phyloP scores from a whole-genome alignment of 1,140 invertebrate species.

The Vanessa tameamea region DNA sequence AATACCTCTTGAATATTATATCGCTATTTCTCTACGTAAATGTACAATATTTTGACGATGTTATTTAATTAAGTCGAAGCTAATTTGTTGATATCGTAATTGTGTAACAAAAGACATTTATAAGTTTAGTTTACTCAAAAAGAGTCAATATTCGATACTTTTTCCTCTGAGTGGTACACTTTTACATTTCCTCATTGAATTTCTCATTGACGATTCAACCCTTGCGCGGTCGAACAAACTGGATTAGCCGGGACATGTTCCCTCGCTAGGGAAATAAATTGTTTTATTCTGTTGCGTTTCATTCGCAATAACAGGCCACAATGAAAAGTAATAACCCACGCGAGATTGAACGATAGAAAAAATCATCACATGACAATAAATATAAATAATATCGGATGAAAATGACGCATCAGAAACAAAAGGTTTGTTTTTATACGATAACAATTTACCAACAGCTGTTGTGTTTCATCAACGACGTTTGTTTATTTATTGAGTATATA shows the following conservation, averaged over 20 bases:
- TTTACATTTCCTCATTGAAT: slow-evolving; percentile 63
- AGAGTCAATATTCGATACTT: slow-evolving; percentile 41
- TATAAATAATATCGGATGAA: slow-evolving; percentile 18
- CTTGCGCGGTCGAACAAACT: slow-evolving; percentile 76
- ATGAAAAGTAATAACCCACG: slow-evolving; percentile 64
- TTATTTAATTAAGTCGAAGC: not conserved
- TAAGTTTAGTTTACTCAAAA: slow-evolving; percentile 12
- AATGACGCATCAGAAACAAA: slow-evolving; percentile 13
- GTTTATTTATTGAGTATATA: slow-evolving; percentile 15
- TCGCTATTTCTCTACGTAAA: too few relatives aligned
- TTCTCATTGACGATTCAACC: slow-evolving; percentile 77
- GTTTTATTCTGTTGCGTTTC: slow-evolving; percentile 49
- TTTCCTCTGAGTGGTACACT: slow-evolving; percentile 51
- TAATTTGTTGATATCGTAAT: not conserved
- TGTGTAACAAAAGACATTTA: not conserved
- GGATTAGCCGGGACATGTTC: slow-evolving; percentile 75
- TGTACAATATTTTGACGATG: too few relatives aligned
- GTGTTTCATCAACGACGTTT: slow-evolving; percentile 24
- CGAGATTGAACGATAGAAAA: slow-evolving; percentile 52
- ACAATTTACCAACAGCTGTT: slow-evolving; percentile 11
- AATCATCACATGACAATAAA: slow-evolving; percentile 18
- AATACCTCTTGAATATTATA: too few relatives aligned
- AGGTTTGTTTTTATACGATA: slow-evolving; percentile 22
- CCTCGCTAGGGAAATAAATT: slow-evolving; percentile 68
- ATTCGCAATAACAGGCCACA: slow-evolving; percentile 60